These are phyloP conservation scores for Empidonax traillii DNA, from an alignment of 2,113 vertebrate species.

Conservation along the genomic window DNA sequence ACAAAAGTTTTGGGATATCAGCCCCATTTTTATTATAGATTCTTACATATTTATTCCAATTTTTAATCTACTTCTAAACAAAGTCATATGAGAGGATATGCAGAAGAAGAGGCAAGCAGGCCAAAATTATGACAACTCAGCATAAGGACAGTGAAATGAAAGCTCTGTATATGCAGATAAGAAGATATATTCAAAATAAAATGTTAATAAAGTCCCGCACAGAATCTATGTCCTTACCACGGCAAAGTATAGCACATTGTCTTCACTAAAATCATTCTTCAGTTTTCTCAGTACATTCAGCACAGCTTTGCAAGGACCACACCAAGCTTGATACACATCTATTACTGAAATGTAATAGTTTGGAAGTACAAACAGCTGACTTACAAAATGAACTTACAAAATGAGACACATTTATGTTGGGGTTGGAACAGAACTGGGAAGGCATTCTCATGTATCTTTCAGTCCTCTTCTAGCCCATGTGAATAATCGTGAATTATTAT, in stretches of 20 bases:
- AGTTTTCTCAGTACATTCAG: slow-evolving; percentile 68
- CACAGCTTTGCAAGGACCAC: slow-evolving; percentile 80
- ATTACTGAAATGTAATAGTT: slow-evolving; percentile 59
- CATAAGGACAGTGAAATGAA: not conserved
- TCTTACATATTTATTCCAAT: not conserved
- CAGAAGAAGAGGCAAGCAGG: not conserved
- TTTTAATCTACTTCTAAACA: not conserved
- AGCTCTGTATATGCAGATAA: not conserved
- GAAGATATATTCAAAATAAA: not conserved
- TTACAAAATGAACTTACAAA: not conserved
- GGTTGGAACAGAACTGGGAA: not conserved
- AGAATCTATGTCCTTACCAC: slow-evolving; percentile 65
- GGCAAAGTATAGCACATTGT: slow-evolving; percentile 72
- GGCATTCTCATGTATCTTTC: not conserved
- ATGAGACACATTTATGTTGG: not conserved
- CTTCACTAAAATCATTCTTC: slow-evolving; percentile 68
- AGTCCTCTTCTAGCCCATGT: not conserved
- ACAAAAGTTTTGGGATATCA: not conserved
- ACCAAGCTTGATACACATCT: slow-evolving; percentile 78
- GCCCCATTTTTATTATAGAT: not conserved
- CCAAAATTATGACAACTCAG: not conserved
- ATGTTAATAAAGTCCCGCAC: not conserved
- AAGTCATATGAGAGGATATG: not conserved
- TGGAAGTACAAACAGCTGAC: not conserved
- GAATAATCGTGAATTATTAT: too few species aligned